Evolutionary conservation across 2,113 vertebrate species (phyloP).

Genomic region (Cottus gobio): DNA sequence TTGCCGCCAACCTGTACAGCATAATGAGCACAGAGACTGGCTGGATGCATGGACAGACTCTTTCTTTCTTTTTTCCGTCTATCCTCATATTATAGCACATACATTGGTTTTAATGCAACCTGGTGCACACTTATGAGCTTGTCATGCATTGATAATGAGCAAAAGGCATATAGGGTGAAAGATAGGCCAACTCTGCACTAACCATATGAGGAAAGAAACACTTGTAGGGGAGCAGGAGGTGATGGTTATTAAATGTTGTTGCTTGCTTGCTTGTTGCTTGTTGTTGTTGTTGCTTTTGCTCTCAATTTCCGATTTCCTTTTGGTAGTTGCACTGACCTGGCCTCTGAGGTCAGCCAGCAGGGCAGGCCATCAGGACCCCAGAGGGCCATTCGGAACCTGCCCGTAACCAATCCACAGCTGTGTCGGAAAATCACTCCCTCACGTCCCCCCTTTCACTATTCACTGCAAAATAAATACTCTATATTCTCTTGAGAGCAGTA

Average conservation of each 20-base stretch:
- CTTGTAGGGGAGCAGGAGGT: not conserved
- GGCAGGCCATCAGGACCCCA: not conserved
- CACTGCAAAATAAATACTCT: not conserved
- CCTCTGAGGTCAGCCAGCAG: slow-evolving; percentile 1
- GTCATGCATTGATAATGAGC: not conserved
- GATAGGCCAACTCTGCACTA: not conserved
- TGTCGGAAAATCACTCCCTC: not conserved
- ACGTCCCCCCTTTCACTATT: not conserved
- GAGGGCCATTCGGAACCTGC: slow-evolving; percentile 1
- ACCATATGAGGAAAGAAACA: not conserved
- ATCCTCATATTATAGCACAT: not conserved
- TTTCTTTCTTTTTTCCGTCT: not conserved
- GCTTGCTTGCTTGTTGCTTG: too few species aligned
- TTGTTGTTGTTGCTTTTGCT: slow-evolving; percentile 4
- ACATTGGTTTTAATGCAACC: not conserved
- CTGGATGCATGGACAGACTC: not conserved
- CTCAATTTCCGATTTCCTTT: slow-evolving; percentile 13
- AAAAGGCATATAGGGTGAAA: not conserved
- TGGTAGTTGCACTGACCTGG: not conserved
- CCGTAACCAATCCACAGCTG: slow-evolving; percentile 18
- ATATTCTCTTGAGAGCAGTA: not conserved
- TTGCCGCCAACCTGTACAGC: slow-evolving; percentile 23
- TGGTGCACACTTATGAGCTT: not conserved
- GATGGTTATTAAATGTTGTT: not conserved
- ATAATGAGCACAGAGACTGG: slow-evolving; percentile 10